These are phyloP conservation scores for Rafetus swinhoei DNA, from an alignment of 2,113 vertebrate genomes.

Conservation along the genomic window DNA sequence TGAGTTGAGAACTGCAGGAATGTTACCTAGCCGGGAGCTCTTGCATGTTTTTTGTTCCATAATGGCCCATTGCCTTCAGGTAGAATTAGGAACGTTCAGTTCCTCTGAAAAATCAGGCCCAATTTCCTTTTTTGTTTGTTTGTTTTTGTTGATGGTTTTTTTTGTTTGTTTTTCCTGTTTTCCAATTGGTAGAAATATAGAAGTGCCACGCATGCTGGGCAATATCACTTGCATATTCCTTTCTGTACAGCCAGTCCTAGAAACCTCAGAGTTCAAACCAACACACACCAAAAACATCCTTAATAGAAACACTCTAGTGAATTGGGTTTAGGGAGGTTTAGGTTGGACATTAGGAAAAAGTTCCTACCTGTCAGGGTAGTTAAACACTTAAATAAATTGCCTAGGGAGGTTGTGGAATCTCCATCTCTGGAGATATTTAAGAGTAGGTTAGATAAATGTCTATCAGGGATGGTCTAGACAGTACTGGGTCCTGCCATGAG, in stretches of 20 bases:
- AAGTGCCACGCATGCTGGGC: neutral
- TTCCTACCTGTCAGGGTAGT: too few relatives aligned
- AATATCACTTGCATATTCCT: neutral
- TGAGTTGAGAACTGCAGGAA: rapidly evolving
- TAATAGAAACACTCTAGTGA: neutral
- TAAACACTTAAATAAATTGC: too few relatives aligned
- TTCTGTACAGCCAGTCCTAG: neutral
- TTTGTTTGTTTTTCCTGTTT: neutral
- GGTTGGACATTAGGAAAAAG: too few relatives aligned
- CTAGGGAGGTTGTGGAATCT: too few relatives aligned
- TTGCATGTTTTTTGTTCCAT: neutral
- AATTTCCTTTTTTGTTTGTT: neutral
- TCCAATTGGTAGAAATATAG: neutral
- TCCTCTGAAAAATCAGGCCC: neutral
- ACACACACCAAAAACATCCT: neutral
- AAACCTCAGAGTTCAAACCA: neutral
- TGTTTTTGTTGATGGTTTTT: too few relatives aligned
- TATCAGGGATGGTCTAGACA: too few relatives aligned
- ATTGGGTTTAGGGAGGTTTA: too few relatives aligned
- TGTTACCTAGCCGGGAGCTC: neutral
- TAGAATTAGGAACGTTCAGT: neutral
- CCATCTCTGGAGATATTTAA: too few relatives aligned
- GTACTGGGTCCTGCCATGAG: too few relatives aligned
- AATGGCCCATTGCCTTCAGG: neutral
- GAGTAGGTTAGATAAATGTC: too few relatives aligned